Base-by-base conservation (phyloP, 2,797 vertebrate species). In the Limosa lapponica region DNA sequence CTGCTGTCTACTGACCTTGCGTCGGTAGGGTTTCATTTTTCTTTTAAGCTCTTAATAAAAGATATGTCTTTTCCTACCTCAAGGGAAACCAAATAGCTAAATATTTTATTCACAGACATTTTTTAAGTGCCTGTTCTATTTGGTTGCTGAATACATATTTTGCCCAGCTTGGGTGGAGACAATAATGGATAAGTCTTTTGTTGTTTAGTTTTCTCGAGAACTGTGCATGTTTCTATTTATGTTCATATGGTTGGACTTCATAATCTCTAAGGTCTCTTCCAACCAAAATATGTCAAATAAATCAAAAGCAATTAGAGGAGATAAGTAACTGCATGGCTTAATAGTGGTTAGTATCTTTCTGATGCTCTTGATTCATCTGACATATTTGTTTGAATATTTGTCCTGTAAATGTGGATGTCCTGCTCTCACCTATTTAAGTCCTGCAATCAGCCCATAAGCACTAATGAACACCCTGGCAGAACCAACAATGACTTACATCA, bases 41-140 rank as follows among this genome's bases (percentile, higher is more conserved):
- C 82, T 89, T 73, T 66, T 79, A 87, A 82, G 64, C 39, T 85
- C 41, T 89, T 85, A 79, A 87, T 92, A 84, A 87, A 95, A 93
- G 44, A 89, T 30, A 84, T 14, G 55, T 77, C 59, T 82, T 94
- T 92, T 84, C 71, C 65, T 73, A 89, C 64, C 74, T 89, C 22
- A 2, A 84, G 95, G 80, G 80, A 93, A 89, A 86, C 15, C 10
- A 94, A 77, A 93, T 65, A 69, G 44, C 59, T 93, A 79, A 84
- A 82, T 95, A 95, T 90, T 94, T 90, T 28, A 82, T 90, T 90
- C 73, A 90, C 20, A 49, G 28, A 22, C 36, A 25, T 82, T 83
- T 96, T 92, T 59, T 0, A 72, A 74, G 75, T 65, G 12, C 70
- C 65, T 79, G n/a, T 20, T 82, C 16, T 82, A 3, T 80, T 95